Base-by-base conservation (phyloP, 2,888 invertebrate genomes). In the Lathronympha strigana region DNA sequence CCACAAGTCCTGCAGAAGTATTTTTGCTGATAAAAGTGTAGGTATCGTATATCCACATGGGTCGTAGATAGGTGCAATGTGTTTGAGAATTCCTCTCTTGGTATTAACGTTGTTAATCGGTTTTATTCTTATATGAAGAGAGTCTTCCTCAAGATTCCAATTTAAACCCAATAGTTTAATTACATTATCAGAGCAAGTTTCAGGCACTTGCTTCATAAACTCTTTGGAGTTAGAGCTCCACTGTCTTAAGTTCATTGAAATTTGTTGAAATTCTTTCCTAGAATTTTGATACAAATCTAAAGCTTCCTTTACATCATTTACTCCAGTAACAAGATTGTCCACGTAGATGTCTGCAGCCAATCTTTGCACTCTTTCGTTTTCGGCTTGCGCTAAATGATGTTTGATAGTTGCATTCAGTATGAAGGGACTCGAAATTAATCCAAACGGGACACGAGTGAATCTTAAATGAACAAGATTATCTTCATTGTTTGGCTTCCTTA, bases 321-420 rank as follows among this genome's bases (percentile, higher is more conserved):
- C 2, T 28, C 31, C 61, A 2, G 68, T 66, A 0, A 72, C 50
- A 3, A 70, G n/a, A 28, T 72, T 70, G 43, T 72, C 69, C 6
- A 70, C 70, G 61, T 70, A 72, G 2, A 63, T 51, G 4, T 67
- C 54, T 6, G 64, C 17, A 0, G 67, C 64, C 4, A 68, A 9
- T 40, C n/a, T 40, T 45, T 63, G n/a, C n/a, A n/a, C n/a, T n/a
- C n/a, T 11, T 0, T 19, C 36, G 1, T 61, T 28, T 2, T 51
- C 60, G 5, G 63, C 51, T 0, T n/a, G 25, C 15, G n/a, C n/a
- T n/a, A 73, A 15, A 33, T 73, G 71, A 40, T 70, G 31, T 31
- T 36, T 53, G 0, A 73, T 49, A 0, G 70, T 69, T 0, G 72
- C 71, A 17, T 63, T 73, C 3, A 23, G n/a, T 21, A 47, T 2